Evolutionary conservation across 2,888 invertebrate species (phyloP).

Genomic region (Chorisops tibialis): DNA sequence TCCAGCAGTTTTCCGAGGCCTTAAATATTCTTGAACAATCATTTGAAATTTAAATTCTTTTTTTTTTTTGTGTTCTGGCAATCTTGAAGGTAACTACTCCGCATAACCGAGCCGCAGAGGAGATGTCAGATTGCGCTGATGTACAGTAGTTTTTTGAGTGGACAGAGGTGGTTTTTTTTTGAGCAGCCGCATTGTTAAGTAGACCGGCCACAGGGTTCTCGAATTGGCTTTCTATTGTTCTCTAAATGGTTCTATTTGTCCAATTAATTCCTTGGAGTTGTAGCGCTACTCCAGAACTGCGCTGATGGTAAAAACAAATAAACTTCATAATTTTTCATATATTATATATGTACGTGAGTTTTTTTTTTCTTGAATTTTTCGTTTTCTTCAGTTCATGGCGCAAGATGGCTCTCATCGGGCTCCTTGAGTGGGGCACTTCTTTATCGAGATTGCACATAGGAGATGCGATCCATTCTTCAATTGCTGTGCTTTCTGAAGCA

Average conservation of each 20-base stretch:
- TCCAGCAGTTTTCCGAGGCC: not conserved
- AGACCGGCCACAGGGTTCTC: slow-evolving; percentile 10
- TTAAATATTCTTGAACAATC: not conserved
- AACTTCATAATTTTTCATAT: slow-evolving; percentile 25
- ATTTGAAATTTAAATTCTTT: slow-evolving; percentile 7
- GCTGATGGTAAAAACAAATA: slow-evolving; percentile 24
- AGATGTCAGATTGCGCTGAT: not conserved
- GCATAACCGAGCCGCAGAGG: not conserved
- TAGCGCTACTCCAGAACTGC: slow-evolving; percentile 4
- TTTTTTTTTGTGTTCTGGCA: no score
- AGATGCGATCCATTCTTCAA: slow-evolving; percentile 20
- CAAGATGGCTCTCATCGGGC: not conserved
- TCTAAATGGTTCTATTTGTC: slow-evolving; percentile 34
- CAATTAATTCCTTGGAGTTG: slow-evolving; percentile 29
- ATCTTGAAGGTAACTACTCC: not conserved
- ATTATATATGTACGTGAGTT: no score
- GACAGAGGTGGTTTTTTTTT: no score
- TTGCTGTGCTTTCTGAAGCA: slow-evolving; percentile 12
- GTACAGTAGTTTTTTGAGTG: no score
- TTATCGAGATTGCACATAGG: no score
- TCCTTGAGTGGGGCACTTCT: slow-evolving; percentile 1
- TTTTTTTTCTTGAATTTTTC: not conserved
- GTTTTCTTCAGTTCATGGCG: no score
- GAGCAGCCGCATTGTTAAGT: not conserved
- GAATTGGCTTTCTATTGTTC: slow-evolving; percentile 31